Conservation (phyloP, 2,888 invertebrate species). For the Hypolimnas misippus region DNA sequence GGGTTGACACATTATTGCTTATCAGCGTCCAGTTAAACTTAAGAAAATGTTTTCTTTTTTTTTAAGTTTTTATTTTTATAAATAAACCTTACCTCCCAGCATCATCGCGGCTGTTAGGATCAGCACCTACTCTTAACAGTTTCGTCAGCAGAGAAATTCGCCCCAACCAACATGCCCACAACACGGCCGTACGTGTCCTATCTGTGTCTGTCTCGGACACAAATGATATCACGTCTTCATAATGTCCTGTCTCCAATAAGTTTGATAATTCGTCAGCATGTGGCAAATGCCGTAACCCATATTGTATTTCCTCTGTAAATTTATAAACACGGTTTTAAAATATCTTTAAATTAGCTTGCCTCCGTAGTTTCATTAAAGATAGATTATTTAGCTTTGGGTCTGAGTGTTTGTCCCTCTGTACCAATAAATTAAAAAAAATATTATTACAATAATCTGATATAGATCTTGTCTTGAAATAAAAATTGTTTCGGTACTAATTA, state of each 20-base stretch:
- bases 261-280: constrained; percentile 73
- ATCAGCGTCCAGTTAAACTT: too few species aligned
- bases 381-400: too few species aligned
- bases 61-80: not conserved
- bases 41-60: too few species aligned
- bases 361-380: too few species aligned
- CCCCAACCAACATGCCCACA: constrained; percentile 86
- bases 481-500: too few species aligned
- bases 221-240: constrained; percentile 70
- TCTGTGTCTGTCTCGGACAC: constrained; percentile 55
- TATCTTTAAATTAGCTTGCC: too few species aligned
- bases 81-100: constrained; percentile 85
- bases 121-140: constrained; percentile 83
- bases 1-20: too few species aligned
- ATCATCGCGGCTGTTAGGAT: constrained; percentile 86
- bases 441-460: too few species aligned
- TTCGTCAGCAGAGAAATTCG: constrained; percentile 80
- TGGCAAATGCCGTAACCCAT: constrained; percentile 67
- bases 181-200: constrained; percentile 79
- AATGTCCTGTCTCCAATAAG: constrained; percentile 69
- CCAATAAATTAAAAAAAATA: too few species aligned
- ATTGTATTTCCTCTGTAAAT: constrained; percentile 69
- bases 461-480: too few species aligned
- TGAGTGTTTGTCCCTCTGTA: too few species aligned
- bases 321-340: not conserved